Evolutionary conservation across 2,113 vertebrate genomes (phyloP).

Genomic region (Psilopsiagon aymara): DNA sequence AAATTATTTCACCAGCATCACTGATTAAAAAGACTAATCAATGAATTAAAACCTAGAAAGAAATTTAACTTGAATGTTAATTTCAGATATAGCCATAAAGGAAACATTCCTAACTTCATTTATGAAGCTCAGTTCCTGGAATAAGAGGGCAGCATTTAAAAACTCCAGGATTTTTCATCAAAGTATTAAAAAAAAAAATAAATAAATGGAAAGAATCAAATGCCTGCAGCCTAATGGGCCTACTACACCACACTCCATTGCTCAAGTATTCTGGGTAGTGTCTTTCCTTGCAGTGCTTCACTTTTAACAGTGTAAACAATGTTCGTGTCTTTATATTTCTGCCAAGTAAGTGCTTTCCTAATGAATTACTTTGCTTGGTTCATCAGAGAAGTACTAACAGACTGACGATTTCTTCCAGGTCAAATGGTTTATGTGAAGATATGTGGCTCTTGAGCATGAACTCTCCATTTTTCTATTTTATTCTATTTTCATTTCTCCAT

Average conservation of each 20-base stretch:
- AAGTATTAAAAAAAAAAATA: background rate
- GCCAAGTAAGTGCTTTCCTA: background rate
- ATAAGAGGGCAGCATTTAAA: background rate
- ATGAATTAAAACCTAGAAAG: background rate
- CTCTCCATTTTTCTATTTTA: background rate
- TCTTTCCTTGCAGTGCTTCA: background rate
- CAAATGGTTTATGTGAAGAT: constrained; percentile 50
- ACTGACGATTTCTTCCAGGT: constrained; percentile 47
- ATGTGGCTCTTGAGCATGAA: background rate
- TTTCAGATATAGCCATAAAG: background rate
- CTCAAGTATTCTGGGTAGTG: background rate
- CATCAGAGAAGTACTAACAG: background rate
- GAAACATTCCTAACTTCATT: background rate
- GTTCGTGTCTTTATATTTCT: background rate
- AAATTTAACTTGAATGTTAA: background rate
- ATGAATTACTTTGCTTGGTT: background rate
- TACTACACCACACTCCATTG: background rate
- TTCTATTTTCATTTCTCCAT: too few relatives aligned
- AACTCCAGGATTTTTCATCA: background rate
- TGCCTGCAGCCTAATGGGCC: background rate
- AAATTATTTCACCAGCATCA: background rate
- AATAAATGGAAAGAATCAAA: background rate
- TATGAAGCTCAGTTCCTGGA: background rate
- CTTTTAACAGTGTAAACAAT: background rate
- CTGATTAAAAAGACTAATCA: background rate